Evolutionary conservation across 2,888 invertebrate species (phyloP), one percentile per base, ranked within the genome.

Genomic region (Diarsia brunnea): DNA sequence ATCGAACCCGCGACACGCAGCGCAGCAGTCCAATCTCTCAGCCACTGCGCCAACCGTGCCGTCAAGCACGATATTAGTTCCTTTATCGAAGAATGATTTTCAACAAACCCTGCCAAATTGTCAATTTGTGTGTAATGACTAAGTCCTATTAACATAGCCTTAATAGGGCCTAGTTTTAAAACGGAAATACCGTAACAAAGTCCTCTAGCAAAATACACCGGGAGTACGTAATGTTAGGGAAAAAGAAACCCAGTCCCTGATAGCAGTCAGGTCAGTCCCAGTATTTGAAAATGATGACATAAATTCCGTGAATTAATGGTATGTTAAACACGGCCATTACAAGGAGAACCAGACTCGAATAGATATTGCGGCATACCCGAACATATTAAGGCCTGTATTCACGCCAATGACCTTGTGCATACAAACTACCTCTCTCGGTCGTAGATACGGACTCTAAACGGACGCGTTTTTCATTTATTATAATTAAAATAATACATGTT

Each of bases 281-380:
- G 24, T 55, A 82, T 72, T 69, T 55, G 60, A 75, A 70, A 70
- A 70, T 66, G 79, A 73, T 69, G 79, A 72, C 73, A 69, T 77
- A 69, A 71, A 78, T 78, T 70, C 67, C 16, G 61, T 73, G 60
- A 78, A 82, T 69, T 67, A 71, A 69, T 66, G 53, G 10, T 49
- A 71, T 72, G 51, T 69, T 72, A 64, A 74, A 66, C 19, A 68
- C 1, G 38, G 19, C 47, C n/a, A 67, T 69, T 75, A 64, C 72
- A 82, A 75, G 82, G 82, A 78, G 79, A 82, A 67, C 63, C 10
- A 64, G 82, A 66, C 43, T 8, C 47, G 55, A 60, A 60, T 31
- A 19, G 55, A 66, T 66, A 78, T 78, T 78, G 70, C 47, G 21
- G 64, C 82, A 64, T 45, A 63, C 24, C 19, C 16, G 21, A 58